Evolutionary conservation across 2,888 invertebrate genomes (phyloP).

Genomic region (Rhaphigaster nebulosa): DNA sequence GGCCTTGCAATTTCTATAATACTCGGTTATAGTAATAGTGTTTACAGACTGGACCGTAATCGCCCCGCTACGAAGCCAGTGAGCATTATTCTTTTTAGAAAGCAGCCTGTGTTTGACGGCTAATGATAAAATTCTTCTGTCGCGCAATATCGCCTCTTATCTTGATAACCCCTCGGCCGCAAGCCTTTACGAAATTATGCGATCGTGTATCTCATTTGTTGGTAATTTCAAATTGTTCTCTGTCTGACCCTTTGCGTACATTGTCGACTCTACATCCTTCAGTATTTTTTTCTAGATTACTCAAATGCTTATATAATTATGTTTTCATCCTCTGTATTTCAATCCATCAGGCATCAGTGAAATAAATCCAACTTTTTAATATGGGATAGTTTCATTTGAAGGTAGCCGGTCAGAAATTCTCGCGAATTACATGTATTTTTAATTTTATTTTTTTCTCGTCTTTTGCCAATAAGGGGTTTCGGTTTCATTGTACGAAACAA

Average conservation of each 20-base stretch:
- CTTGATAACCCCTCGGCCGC: background rate
- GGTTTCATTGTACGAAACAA: too few species aligned
- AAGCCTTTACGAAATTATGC: background rate
- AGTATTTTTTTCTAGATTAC: too few species aligned
- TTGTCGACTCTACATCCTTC: background rate
- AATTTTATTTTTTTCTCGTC: too few species aligned
- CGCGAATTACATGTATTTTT: too few species aligned
- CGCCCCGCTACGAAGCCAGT: background rate
- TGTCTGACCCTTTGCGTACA: background rate
- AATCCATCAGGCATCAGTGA: too few species aligned
- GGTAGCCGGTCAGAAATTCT: too few species aligned
- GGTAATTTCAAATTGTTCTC: background rate
- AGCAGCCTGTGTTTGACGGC: background rate
- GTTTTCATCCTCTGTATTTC: too few species aligned
- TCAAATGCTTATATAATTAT: too few species aligned
- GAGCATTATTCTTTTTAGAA: background rate
- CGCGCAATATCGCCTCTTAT: conserved; percentile 1
- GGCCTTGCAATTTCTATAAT: conserved; percentile 18
- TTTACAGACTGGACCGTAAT: background rate
- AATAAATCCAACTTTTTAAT: too few species aligned
- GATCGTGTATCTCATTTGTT: background rate
- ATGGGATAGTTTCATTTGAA: too few species aligned
- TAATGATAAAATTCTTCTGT: conserved; percentile 35
- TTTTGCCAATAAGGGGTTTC: too few species aligned
- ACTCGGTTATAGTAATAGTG: conserved; percentile 13